A percentile compares a stretch with the other conserved stretches of the same genome.
These are phyloP conservation scores for Labia minor DNA, from an alignment of 2,888 invertebrate genomes.

Conservation along the genomic window DNA sequence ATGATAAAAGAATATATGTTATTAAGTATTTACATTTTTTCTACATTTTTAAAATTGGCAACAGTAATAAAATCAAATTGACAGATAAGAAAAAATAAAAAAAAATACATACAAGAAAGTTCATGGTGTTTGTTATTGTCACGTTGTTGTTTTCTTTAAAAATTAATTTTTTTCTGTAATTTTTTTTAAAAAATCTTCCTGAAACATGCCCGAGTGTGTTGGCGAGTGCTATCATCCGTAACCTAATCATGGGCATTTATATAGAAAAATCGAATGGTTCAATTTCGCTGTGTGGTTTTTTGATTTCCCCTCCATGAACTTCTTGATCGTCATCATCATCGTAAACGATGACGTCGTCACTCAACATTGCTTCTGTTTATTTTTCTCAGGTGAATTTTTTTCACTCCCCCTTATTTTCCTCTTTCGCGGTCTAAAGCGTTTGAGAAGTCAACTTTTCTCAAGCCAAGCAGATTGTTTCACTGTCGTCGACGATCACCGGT, in stretches of 20 bases:
- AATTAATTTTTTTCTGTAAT: too few species aligned
- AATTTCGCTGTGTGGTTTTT: conserved; percentile 7
- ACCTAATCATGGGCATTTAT: not conserved
- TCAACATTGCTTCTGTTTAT: not conserved
- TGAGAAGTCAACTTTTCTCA: not conserved
- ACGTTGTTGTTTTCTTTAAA: not conserved
- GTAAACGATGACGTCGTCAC: not conserved
- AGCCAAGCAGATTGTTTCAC: not conserved
- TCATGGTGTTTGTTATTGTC: not conserved
- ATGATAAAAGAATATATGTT: too few species aligned
- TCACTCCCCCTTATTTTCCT: too few species aligned
- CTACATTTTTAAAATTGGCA: too few species aligned
- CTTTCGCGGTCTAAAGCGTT: not conserved
- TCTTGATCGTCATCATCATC: not conserved
- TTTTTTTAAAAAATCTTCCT: not conserved
- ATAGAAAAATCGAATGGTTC: not conserved
- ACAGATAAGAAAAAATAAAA: too few species aligned
- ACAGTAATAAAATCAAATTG: too few species aligned
- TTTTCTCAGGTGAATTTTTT: not conserved
- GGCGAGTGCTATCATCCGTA: not conserved
- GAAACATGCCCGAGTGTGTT: not conserved
- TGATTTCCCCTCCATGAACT: not conserved
- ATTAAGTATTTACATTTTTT: too few species aligned
- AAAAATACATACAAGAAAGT: not conserved
- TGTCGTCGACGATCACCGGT: not conserved